These are phyloP conservation scores for Platypus cylindrus DNA, from an alignment of 2,888 invertebrate genomes.

Conservation along the genomic window DNA sequence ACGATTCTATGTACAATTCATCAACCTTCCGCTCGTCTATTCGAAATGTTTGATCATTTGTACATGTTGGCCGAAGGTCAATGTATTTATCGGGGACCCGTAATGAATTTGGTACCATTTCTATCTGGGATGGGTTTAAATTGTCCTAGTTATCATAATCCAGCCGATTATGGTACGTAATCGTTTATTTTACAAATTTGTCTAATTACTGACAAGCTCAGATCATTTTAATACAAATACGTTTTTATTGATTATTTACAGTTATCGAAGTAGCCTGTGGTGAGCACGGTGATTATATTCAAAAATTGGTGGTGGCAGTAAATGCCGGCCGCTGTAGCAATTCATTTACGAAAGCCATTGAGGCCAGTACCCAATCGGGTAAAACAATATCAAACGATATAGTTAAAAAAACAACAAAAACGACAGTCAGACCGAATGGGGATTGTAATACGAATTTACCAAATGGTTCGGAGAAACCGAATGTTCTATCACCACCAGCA, in stretches of 20 bases:
- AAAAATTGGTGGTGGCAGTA: slow-evolving; percentile 72
- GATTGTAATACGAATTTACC: slow-evolving; percentile 21
- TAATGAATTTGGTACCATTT: slow-evolving; percentile 75
- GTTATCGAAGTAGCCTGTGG: slow-evolving; percentile 94
- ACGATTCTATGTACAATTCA: slow-evolving; percentile 95
- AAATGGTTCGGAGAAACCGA: slow-evolving; percentile 25
- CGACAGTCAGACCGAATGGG: slow-evolving; percentile 25
- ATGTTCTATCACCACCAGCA: slow-evolving; percentile 34
- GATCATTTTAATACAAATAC: neutral
- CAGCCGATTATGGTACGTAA: slow-evolving; percentile 78
- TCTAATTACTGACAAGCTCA: neutral
- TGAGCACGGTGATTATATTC: slow-evolving; percentile 83
- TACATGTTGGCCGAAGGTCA: slow-evolving; percentile 87
- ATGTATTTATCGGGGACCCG: slow-evolving; percentile 83
- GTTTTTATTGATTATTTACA: slow-evolving; percentile 31
- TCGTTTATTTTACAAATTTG: slow-evolving; percentile 1
- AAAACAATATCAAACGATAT: slow-evolving; percentile 45
- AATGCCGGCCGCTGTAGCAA: slow-evolving; percentile 64
- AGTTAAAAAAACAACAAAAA: slow-evolving; percentile 31
- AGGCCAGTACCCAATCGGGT: slow-evolving; percentile 24
- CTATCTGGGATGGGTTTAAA: slow-evolving; percentile 71
- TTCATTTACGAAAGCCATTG: slow-evolving; percentile 33
- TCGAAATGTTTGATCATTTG: slow-evolving; percentile 90
- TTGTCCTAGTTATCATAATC: slow-evolving; percentile 93
- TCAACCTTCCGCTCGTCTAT: slow-evolving; percentile 88